Evolutionary conservation across 2,797 vertebrate genomes (phyloP), one percentile per base, ranked within the genome.

Genomic region (Bryconaethiops microstoma): DNA sequence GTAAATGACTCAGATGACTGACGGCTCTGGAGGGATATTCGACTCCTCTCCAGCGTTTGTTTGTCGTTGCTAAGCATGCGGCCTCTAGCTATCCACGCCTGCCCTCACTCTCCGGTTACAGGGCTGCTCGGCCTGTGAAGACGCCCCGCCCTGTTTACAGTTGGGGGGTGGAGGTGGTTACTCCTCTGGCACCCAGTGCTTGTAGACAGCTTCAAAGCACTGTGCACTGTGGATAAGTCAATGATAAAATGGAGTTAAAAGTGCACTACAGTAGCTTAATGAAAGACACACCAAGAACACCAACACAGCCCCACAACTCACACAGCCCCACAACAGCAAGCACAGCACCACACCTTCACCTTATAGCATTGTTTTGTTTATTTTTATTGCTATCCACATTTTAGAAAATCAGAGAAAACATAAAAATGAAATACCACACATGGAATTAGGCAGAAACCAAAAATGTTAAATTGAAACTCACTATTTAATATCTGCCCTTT

Each of bases 51-150:
- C 87, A 89, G 89, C 86, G 89, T 94, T 92, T 92, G 92, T 90
- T 92, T 93, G 87, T 84, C 2, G 60, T 90, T 93, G 91, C 93
- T 93, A 92, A 80, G 40, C 62, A 90, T 85, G 86, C 90, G 90
- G 90, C 88, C 88, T 92, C 88, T 82, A 88, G 89, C 92, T 87
- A 92, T 93, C 59, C n/a, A n/a, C 10, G 21, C 59, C 59, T 21
- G 12, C 86, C 89, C 77, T 80, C 85, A 75, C 84, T 92, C 94
- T 96, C 95, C 25, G 76, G 85, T 95, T 96, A 95, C 95, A n/a
- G 60, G 60, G 75, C 65, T 25, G 68, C 59, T 78, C n/a, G 12
- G 13, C 63, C 52, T 17, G 50, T 57, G 35, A 19, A 40, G 7
- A 76, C 65, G 39, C 59, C 73, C 52, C 68, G n/a, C 77, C 77